Percentiles rank a stretch among this genome's conserved stretches.
phyloP scores from a whole-genome alignment of 1,140 invertebrate species.

The Drosophila miranda region DNA sequence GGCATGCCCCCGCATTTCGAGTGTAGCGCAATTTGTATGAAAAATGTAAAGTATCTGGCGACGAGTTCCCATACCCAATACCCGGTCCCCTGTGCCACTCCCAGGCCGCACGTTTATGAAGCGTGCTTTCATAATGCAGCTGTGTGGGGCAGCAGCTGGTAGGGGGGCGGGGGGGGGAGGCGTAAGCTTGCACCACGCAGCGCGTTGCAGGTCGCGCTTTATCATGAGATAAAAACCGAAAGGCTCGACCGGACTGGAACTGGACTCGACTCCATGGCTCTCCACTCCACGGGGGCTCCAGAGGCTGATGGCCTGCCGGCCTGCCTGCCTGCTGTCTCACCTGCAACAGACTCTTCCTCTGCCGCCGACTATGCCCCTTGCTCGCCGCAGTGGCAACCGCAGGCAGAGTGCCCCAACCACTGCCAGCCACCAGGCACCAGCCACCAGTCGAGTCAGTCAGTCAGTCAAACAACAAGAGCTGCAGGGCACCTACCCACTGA shows the following conservation, averaged over 20 bases:
- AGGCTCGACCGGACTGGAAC: constrained; percentile 10
- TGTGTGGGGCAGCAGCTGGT: neutral
- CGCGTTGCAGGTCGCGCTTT: constrained; percentile 77
- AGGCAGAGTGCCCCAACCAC: constrained; percentile 38
- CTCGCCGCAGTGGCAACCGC: constrained; percentile 41
- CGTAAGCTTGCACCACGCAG: constrained; percentile 51
- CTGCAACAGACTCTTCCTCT: constrained; percentile 11
- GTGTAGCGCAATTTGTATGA: constrained; percentile 65
- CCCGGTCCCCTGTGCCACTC: neutral
- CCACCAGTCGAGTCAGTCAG: constrained; percentile 35
- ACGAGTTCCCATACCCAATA: constrained; percentile 9
- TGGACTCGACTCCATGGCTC: too few relatives aligned
- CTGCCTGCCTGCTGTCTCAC: constrained; percentile 33
- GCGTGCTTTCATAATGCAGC: constrained; percentile 62
- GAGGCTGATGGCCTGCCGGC: constrained; percentile 14
- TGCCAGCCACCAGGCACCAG: neutral
- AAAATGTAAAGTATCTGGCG: constrained; percentile 63
- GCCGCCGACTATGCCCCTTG: too few relatives aligned
- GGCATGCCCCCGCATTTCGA: constrained; percentile 42
- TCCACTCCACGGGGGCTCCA: constrained; percentile 2
- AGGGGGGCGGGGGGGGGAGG: constrained; percentile 17
- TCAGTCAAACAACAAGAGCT: constrained; percentile 60
- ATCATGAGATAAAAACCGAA: constrained; percentile 72
- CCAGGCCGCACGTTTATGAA: constrained; percentile 48
- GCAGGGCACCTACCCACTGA: constrained; percentile 35